Evolutionary conservation across 2,888 invertebrate genomes (phyloP), one percentile per base, ranked within the genome.

Genomic region (Leptinotarsa juncta): DNA sequence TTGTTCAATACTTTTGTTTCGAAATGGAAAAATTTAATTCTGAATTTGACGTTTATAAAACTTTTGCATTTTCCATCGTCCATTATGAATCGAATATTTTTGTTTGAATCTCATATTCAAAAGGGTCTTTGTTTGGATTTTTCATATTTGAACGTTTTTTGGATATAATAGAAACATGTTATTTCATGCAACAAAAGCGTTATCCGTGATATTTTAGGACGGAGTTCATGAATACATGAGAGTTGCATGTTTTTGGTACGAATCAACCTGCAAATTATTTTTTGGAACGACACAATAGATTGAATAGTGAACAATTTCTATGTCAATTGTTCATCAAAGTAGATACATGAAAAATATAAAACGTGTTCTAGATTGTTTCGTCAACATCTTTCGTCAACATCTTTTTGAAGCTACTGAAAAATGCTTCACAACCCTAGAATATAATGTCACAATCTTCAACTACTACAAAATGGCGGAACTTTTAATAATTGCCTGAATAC

Each of bases 91-190:
- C 32, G 32, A 32, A 62, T 62, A 62, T 62, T 62, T 62, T 62
- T 62, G 42, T 62, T 26, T 62, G 14, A 42, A 62, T 16, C 42
- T 42, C 32, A 18, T 42, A 42, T 18, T 62, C 62, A 62, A 62
- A n/a, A 15, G 32, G 42, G 1, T 16, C 62, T n/a, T 57, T 57
- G 62, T 62, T 32, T 15, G 62, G n/a, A 62, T 62, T 62, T 62
- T 62, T 42, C 62, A 42, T n/a, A 42, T 62, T 20, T 3, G 26
- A 42, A 42, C 42, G 20, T 32, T 32, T 62, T 62, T n/a, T 5
- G n/a, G 32, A 32, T 32, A 62, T 62, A 62, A 62, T n/a, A 12
- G 18, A 42, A 42, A 60, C 60, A 53, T 42, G 62, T 62, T 62
- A 62, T 62, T 62, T 16, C 7, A 62, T 4, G n/a, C 10, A n/a